Base-by-base conservation (phyloP, 2,888 invertebrate genomes). In the Stenolophus ochropezus region DNA sequence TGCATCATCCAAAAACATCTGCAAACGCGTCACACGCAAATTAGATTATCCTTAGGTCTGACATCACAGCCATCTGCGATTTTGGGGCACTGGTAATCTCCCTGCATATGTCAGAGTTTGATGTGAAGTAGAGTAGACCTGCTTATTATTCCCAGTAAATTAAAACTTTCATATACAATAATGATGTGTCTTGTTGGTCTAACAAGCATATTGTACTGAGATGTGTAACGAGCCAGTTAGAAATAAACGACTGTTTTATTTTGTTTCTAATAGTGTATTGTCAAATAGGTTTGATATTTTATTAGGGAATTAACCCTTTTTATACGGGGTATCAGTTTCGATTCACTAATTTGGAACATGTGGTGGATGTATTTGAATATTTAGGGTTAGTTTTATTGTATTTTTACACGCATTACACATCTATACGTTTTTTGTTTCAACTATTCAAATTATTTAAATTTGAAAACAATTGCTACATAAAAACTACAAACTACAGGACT, bases 21-120 rank as follows among this genome's bases (percentile, higher is more conserved):
- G 33, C 33, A 42, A 42, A 42, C 4, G 33, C 51, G 56, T 21
- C 61, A 23, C 23, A 61, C 61, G 61, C 25, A 61, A 61, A 61
- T 61, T 61, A 61, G 61, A 61, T 61, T 61, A 61, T 21, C 61
- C 61, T 61, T 61, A 61, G 61, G 25, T 6, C 25, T 61, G 61
- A 56, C 61, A 61, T 25, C 23, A 61, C 2, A 11, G 53, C 61
- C 61, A 61, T 61, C 61, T 61, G 61, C 61, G 61, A 61, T 61
- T 61, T 21, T 61, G 23, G 61, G 23, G 25, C 56, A 51, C 20
- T n/a, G 11, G 21, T 14, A 23, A 23, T 11, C 61, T 23, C 61
- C 25, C 61, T 25, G 23, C 61, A 61, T 25, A 61, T 61, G 61
- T 23, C 25, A 23, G 25, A 42, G 33, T 42, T 42, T 42, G 33